These are phyloP conservation scores for Irena cyanogastra DNA, from an alignment of 2,113 vertebrate species.

Conservation along the genomic window DNA sequence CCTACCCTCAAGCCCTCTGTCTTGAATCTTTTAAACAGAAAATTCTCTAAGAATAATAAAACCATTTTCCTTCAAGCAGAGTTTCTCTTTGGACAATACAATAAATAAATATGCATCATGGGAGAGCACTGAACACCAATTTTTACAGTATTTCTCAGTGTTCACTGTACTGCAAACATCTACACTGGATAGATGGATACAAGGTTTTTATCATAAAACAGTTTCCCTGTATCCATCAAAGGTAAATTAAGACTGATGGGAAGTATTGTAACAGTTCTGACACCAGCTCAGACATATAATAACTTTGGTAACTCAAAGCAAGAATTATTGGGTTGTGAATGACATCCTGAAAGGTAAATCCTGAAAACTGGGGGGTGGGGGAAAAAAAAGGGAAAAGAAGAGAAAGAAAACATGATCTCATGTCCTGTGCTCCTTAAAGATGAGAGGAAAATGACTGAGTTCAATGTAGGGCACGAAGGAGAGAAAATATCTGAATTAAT, in stretches of 20 bases:
- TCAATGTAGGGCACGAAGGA: not conserved
- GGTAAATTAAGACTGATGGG: not conserved
- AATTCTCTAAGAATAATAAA: not conserved
- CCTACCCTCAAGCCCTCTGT: not conserved
- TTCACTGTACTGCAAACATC: not conserved
- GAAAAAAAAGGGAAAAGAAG: fast-evolving
- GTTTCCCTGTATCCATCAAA: not conserved
- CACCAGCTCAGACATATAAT: not conserved
- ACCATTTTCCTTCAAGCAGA: not conserved
- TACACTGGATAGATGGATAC: not conserved
- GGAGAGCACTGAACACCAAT: not conserved
- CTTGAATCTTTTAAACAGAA: not conserved
- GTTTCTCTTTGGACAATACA: not conserved
- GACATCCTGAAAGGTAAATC: not conserved
- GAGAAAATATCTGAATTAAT: not conserved
- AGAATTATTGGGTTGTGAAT: not conserved
- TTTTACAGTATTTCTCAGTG: not conserved
- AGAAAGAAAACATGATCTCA: not conserved
- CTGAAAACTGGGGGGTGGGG: not conserved
- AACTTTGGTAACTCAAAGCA: not conserved
- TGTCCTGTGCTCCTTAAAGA: not conserved
- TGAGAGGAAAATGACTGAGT: not conserved
- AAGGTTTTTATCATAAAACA: not conserved
- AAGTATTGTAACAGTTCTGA: not conserved
- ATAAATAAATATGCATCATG: not conserved